A percentile compares a stretch with the other conserved stretches of the same genome.
Evolutionary conservation across 2,797 vertebrate genomes (phyloP).

Genomic region (Myotis daubentonii): DNA sequence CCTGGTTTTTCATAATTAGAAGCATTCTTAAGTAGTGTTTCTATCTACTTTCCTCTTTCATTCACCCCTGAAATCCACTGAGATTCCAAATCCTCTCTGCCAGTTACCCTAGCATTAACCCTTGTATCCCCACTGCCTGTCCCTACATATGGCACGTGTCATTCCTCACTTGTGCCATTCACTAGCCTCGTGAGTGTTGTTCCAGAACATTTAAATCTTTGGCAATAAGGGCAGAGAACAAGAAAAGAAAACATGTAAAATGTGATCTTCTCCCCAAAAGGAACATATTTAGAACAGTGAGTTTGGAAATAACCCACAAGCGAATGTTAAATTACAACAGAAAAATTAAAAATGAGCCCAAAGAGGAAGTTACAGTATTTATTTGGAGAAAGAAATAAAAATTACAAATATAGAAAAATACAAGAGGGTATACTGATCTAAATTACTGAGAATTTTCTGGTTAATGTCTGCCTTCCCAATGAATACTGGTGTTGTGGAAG

Average conservation of each 20-base stretch:
- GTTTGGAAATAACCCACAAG: not conserved
- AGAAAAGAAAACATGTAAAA: not conserved
- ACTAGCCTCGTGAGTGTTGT: not conserved
- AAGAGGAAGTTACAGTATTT: not conserved
- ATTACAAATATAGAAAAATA: not conserved
- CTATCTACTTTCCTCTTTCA: not conserved
- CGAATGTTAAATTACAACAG: not conserved
- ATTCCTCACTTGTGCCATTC: not conserved
- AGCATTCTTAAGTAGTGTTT: not conserved
- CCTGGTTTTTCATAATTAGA: not conserved
- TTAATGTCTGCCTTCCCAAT: not conserved
- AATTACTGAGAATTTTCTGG: not conserved
- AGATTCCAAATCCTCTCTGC: not conserved
- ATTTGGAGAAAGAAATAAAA: slow-evolving; percentile 16
- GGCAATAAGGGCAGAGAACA: not conserved
- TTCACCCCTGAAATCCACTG: not conserved
- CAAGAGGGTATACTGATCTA: not conserved
- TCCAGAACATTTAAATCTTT: not conserved
- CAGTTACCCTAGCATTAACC: not conserved
- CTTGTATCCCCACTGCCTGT: too few species aligned
- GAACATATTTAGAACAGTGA: not conserved
- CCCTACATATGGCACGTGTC: not conserved
- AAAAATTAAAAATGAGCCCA: not conserved
- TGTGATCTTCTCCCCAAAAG: not conserved
- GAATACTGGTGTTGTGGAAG: not conserved